These are phyloP conservation scores for Mesitornis unicolor DNA, from an alignment of 2,113 vertebrate species.

Conservation along the genomic window DNA sequence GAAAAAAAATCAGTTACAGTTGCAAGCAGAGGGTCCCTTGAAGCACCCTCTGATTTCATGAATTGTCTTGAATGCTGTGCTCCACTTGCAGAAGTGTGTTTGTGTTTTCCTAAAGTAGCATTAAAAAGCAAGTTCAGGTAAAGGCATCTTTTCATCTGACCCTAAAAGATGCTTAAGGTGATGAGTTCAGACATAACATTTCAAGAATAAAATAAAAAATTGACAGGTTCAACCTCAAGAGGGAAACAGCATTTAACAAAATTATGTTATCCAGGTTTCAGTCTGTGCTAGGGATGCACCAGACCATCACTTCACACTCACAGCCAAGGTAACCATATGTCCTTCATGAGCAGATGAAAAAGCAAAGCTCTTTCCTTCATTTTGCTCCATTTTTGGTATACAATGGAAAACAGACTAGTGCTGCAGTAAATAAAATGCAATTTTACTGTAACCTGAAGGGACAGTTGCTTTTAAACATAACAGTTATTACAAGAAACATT, in stretches of 20 bases:
- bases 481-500: not conserved
- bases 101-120: not conserved
- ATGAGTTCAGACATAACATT: not conserved
- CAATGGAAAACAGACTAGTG: fast-evolving
- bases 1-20: not conserved
- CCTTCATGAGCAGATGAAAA: not conserved
- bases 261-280: not conserved
- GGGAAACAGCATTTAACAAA: not conserved
- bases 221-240: not conserved
- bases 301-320: not conserved
- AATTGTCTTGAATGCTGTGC: fast-evolving
- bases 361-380: not conserved
- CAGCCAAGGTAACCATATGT: fast-evolving
- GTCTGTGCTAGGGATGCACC: not conserved
- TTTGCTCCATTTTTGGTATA: not conserved
- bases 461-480: not conserved
- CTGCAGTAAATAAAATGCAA: not conserved
- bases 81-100: not conserved
- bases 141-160: not conserved
- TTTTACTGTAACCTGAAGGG: not conserved
- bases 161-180: not conserved
- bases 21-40: not conserved
- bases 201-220: not conserved
- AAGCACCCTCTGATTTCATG: not conserved
- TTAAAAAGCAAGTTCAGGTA: not conserved